Conservation (phyloP, 2,113 vertebrate genomes). For the Cavia aperea region DNA sequence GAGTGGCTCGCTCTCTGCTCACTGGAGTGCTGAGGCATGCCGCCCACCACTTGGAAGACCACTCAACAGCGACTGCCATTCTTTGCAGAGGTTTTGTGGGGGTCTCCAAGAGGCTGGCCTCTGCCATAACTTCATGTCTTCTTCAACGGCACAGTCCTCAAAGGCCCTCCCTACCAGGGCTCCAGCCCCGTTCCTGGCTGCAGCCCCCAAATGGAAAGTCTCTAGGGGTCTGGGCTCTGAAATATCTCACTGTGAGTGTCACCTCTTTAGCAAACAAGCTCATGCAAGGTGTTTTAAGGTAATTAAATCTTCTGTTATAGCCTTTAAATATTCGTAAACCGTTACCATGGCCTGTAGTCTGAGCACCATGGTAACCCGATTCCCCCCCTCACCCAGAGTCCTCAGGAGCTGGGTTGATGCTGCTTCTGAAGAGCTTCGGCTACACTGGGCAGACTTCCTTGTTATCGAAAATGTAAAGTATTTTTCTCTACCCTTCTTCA, state of each 20-base stretch:
- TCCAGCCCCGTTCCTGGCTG: neutral
- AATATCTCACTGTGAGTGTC: neutral
- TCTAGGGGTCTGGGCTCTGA: neutral
- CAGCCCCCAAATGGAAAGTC: neutral
- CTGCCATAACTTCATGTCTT: neutral
- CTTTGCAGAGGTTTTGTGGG: neutral
- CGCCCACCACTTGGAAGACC: neutral
- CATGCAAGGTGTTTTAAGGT: conserved; percentile 23
- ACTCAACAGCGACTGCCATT: neutral
- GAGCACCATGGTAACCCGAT: neutral
- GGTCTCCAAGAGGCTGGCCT: neutral
- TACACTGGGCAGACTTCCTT: neutral
- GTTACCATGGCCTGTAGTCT: neutral
- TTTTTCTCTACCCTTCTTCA: neutral
- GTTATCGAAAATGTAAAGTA: conserved; percentile 17
- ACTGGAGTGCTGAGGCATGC: neutral
- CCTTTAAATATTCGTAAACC: conserved; percentile 31
- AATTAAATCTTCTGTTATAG: conserved; percentile 43
- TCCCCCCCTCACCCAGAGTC: neutral
- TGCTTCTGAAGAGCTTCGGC: neutral
- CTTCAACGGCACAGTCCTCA: neutral
- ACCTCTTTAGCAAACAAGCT: conserved; percentile 29
- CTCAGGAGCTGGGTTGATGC: neutral
- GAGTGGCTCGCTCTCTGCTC: neutral
- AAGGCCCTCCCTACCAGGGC: neutral